Percentiles rank a stretch among this genome's conserved stretches.
Evolutionary conservation across 2,113 vertebrate species (phyloP).

Genomic region (Calonectris borealis): DNA sequence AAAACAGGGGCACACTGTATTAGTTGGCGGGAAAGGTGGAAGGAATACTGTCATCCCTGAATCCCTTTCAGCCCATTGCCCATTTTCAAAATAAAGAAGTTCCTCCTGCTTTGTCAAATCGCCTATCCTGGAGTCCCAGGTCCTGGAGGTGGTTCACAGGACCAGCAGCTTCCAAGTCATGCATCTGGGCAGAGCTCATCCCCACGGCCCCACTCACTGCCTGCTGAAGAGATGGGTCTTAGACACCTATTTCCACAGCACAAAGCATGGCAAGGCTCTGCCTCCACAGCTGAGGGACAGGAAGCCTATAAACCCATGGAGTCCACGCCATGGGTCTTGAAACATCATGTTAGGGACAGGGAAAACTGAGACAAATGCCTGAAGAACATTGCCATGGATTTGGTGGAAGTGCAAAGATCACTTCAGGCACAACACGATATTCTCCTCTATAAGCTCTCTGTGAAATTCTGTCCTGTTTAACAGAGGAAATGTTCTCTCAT

Average conservation of each 20-base stretch:
- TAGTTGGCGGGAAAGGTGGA: background rate
- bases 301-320: background rate
- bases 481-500: background rate
- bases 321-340: background rate
- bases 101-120: background rate
- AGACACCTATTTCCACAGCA: background rate
- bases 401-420: no score
- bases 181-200: background rate
- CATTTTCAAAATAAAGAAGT: background rate
- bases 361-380: background rate
- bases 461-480: background rate
- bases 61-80: background rate
- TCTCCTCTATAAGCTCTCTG: background rate
- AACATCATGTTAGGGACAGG: fast-evolving
- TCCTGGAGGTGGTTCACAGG: background rate
- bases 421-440: background rate
- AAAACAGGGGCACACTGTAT: background rate
- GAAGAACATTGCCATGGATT: background rate
- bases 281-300: background rate
- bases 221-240: background rate
- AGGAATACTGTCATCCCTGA: background rate
- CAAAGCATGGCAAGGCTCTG: background rate
- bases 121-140: background rate
- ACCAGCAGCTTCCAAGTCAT: background rate
- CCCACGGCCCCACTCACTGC: background rate